Base-by-base conservation (phyloP, 1,140 invertebrate genomes). In the Drosophila tristis region DNA sequence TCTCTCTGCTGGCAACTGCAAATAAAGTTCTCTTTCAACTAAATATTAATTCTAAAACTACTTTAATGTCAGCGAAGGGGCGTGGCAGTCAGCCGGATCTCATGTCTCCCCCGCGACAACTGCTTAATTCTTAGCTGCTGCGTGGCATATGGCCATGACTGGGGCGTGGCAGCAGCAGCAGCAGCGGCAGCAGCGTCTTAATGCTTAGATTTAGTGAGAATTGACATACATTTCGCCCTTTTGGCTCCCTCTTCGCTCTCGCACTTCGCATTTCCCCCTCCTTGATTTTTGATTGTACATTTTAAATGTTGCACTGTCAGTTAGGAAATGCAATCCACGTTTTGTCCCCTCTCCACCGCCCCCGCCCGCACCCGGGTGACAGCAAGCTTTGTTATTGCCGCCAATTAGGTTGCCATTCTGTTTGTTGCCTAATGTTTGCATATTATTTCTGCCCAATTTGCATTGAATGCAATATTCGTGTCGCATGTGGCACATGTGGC, bases 361-460 rank as follows among this genome's bases (percentile, higher is more conserved):
- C n/a, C 13, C 20, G 20, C 31, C 44, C 20, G 0, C 16, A 1
- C 44, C 49, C 57, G 70, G 70, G 65, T 15, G 57, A 25, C 66
- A 68, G 70, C 42, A 13, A 39, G 35, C 11, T 58, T 75, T 71
- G 76, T 73, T 72, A 86, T 68, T 81, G 74, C 78, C 62, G 78
- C 82, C 82, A 86, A 86, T 86, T 86, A 86, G 74, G 70, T 67
- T 58, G 51, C 47, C 45, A 74, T 82, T 74, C 61, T 50, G 53
- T 64, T 79, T 64, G 74, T 74, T 57, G 42, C 61, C 72, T 79
- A 87, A 86, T 85, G 78, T 86, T 87, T 74, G 78, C 74, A 71
- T 82, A 86, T 86, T 87, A 87, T 74, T 86, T 87, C 74, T 75
- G 78, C 82, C 78, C 78, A 82, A 86, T 86, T 89, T 81, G 74